Evolutionary conservation across 2,113 vertebrate species (phyloP).

Genomic region (Rhegmatorhina hoffmannsi): DNA sequence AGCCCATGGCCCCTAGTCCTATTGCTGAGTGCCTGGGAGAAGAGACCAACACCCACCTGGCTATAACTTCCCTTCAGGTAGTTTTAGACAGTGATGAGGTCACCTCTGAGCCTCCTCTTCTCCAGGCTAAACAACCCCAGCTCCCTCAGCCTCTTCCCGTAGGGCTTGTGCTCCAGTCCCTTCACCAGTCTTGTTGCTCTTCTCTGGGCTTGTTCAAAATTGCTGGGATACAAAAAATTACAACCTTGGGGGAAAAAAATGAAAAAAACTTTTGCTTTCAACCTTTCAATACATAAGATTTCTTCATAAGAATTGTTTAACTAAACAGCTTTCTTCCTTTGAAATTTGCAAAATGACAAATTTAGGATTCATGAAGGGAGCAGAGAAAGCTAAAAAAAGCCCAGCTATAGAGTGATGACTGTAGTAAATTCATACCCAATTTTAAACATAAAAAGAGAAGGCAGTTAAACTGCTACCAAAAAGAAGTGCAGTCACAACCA

Average conservation of each 20-base stretch:
- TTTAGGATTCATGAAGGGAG: not conserved
- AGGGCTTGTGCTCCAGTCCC: no score
- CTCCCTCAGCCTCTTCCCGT: no score
- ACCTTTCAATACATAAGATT: slow-evolving; percentile 10
- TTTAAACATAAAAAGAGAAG: slow-evolving; percentile 5
- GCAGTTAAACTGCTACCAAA: not conserved
- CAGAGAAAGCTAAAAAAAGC: not conserved
- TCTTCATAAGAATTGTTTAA: slow-evolving; percentile 46
- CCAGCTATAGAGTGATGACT: not conserved
- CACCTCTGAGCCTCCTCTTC: no score
- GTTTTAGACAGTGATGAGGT: no score
- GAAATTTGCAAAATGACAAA: not conserved
- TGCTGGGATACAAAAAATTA: not conserved
- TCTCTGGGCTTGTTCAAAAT: not conserved
- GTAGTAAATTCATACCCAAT: not conserved
- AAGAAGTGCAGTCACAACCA: not conserved
- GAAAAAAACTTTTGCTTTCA: not conserved
- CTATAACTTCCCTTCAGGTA: no score
- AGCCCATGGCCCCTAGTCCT: no score
- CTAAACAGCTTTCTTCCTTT: slow-evolving; percentile 45
- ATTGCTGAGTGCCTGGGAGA: no score
- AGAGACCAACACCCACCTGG: no score
- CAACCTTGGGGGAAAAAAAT: not conserved
- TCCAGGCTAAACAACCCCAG: no score
- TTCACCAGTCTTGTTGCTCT: no score